phyloP scores from a whole-genome alignment of 2,888 invertebrate species.

The Pocota personata region DNA sequence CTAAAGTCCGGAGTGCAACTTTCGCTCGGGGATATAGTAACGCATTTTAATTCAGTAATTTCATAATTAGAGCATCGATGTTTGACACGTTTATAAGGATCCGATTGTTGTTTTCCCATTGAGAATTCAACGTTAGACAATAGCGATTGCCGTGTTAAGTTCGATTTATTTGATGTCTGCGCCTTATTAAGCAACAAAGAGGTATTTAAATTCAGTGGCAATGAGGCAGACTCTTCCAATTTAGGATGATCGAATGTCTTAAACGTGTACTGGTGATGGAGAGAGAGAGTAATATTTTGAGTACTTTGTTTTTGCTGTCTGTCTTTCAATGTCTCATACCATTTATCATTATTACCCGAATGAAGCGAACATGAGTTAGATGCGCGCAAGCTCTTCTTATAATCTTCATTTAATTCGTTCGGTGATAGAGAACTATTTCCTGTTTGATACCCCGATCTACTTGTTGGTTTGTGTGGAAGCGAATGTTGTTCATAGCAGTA shows the following conservation, averaged over 20 bases:
- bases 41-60: constrained; percentile 13
- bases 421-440: constrained; percentile 85
- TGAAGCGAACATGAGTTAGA: constrained; percentile 86
- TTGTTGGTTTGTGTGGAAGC: constrained; percentile 91
- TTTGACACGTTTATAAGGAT: constrained; percentile 76
- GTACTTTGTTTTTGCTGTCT: constrained; percentile 77
- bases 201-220: constrained; percentile 77
- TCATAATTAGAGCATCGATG: constrained; percentile 35
- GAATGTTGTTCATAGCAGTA: constrained; percentile 89
- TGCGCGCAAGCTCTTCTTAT: constrained; percentile 82
- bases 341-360: constrained; percentile 86
- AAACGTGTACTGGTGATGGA: constrained; percentile 76
- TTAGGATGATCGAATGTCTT: constrained; percentile 78
- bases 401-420: constrained; percentile 77
- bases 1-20: constrained; percentile 2
- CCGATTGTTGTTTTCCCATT: constrained; percentile 79
- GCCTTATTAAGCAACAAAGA: constrained; percentile 73
- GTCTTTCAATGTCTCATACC: constrained; percentile 85
- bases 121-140: constrained; percentile 84
- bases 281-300: constrained; percentile 64
- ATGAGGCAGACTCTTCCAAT: constrained; percentile 80
- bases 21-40: constrained; percentile 29
- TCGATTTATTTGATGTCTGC: constrained; percentile 76
- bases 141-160: constrained; percentile 79
- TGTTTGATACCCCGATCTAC: constrained; percentile 93